Percentiles rank a stretch among this genome's conserved stretches.
phyloP scores from a whole-genome alignment of 53 echinoderm and acorn worm species.

The Temnopleurus reevesii region DNA sequence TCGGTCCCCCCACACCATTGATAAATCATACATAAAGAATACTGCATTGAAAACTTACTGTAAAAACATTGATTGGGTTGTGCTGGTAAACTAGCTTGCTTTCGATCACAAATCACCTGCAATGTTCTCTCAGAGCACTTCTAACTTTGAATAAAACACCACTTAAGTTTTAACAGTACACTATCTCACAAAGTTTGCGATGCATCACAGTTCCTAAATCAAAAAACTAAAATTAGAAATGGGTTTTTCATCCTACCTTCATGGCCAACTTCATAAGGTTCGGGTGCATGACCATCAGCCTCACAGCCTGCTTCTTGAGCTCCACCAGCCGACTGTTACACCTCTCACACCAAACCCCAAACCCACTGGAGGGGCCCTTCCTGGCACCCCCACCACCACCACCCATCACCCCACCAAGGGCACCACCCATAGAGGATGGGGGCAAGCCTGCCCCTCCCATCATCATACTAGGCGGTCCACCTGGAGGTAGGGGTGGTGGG shows the following conservation, averaged over 20 bases:
- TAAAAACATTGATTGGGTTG: no score
- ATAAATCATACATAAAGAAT: no score
- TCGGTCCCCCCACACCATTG: no score
- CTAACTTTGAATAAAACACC: no score
- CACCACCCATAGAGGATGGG: constrained; percentile 39
- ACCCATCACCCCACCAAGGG: constrained; percentile 36
- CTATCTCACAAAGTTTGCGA: no score
- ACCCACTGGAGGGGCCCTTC: constrained; percentile 19
- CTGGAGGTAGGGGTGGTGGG: constrained; percentile 44
- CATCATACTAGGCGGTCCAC: constrained; percentile 54
- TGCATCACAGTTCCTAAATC: no score
- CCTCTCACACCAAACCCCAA: constrained; percentile 97
- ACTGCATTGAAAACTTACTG: no score
- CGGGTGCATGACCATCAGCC: constrained; percentile 96
- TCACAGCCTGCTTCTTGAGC: constrained; percentile 92
- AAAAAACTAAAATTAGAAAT: no score
- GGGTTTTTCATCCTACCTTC: constrained; percentile 72
- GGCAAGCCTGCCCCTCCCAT: not conserved
- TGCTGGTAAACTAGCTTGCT: no score
- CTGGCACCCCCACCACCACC: constrained; percentile 12
- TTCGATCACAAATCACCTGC: no score
- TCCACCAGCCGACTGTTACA: constrained; percentile 97
- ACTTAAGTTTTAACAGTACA: no score
- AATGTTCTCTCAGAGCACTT: no score
- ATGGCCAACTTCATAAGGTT: constrained; percentile 86